Evolutionary conservation across 2,888 invertebrate species (phyloP).

Genomic region (Drosophila trichaetosa): DNA sequence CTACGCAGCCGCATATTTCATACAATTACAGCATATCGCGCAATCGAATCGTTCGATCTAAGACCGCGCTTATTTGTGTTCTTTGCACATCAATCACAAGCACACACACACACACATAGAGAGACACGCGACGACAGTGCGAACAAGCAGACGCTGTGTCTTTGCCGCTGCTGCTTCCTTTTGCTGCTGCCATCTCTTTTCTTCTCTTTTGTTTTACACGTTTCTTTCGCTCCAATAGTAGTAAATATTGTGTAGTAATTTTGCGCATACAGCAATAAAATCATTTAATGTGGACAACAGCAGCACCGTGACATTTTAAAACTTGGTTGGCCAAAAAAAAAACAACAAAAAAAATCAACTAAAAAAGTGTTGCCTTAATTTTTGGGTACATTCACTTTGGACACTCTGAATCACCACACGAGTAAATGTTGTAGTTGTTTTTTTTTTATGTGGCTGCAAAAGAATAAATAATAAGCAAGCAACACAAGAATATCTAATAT

Average conservation of each 20-base stretch:
- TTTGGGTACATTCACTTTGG: constrained; percentile 63
- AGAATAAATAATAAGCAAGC: constrained; percentile 66
- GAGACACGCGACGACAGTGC: constrained; percentile 2
- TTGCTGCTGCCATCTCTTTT: constrained; percentile 3
- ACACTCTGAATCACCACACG: constrained; percentile 58
- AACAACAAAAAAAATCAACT: neutral
- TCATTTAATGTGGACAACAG: constrained; percentile 58
- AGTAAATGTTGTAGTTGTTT: constrained; percentile 24
- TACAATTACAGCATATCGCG: constrained; percentile 12
- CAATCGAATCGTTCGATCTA: neutral
- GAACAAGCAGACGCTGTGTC: constrained; percentile 19
- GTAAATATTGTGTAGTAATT: constrained; percentile 19
- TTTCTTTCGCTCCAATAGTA: constrained; percentile 10
- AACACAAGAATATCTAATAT: constrained; percentile 67
- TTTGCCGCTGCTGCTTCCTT: constrained; percentile 29
- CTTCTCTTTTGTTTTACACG: neutral
- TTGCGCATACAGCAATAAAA: constrained; percentile 47
- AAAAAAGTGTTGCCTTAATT: constrained; percentile 16
- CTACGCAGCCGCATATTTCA: no score
- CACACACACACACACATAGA: neutral
- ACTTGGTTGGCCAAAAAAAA: constrained; percentile 29
- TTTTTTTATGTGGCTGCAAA: constrained; percentile 41
- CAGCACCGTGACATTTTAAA: constrained; percentile 58
- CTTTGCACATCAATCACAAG: constrained; percentile 40
- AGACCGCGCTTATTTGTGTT: constrained; percentile 2